Evolutionary conservation across 2,888 invertebrate species (phyloP), one percentile per base, ranked within the genome.

Genomic region (Thera britannica): DNA sequence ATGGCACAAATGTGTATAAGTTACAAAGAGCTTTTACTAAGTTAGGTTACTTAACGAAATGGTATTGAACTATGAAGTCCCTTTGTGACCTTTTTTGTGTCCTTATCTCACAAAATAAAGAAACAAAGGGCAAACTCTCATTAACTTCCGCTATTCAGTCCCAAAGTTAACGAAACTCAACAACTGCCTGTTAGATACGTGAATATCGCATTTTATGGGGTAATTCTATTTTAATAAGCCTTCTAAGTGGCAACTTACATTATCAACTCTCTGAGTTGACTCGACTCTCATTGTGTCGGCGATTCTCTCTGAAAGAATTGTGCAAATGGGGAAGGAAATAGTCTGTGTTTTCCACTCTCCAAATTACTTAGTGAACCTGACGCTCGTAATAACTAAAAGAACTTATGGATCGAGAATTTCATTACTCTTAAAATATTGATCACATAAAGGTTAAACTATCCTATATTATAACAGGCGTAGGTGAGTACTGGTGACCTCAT

Each of bases 201-300:
- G 77, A 76, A 76, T 72, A 79, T 79, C 79, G 80, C 83, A 79
- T 82, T 85, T 81, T 77, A 80, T 79, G 75, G 81, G 83, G 82
- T 79, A 77, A 85, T 86, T 82, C 80, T 85, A 86, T 83, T 86
- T 84, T 86, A 86, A 86, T 84, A 86, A 85, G 85, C 81, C 73
- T 65, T 77, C 77, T 79, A 82, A 83, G 83, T 77, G 80, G 77
- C 81, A 79, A 84, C 82, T 84, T 86, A 84, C 83, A 86, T 85
- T 80, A 84, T 81, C 82, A 85, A 86, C 79, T 83, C 81, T 79
- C 83, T 83, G 80, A 77, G 81, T 76, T 80, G 78, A 77, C 80
- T 78, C 74, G 72, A 70, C 71, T 75, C 75, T 83, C 81, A 82
- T 86, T 86, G 84, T 85, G 81, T 76, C 75, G 72, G 68, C 71